Conservation (phyloP, 2,888 invertebrate genomes). For the Osmoderma eremita region DNA sequence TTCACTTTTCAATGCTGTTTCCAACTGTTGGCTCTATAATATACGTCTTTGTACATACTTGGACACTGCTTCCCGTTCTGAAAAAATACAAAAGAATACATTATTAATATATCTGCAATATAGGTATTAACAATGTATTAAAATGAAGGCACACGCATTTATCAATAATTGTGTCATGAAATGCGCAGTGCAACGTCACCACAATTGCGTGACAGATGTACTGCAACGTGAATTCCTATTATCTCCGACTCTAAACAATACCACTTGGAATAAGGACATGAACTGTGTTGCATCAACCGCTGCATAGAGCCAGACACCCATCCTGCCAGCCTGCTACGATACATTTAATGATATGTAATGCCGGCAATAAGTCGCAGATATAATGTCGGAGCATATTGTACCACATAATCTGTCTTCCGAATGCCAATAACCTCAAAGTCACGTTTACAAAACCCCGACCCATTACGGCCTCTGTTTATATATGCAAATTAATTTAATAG, state of each 20-base stretch:
- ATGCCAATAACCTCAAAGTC: conserved; percentile 52
- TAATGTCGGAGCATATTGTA: conserved; percentile 33
- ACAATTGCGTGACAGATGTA: neutral
- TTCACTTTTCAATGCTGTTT: conserved; percentile 74
- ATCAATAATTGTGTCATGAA: no score
- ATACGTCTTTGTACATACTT: conserved; percentile 91
- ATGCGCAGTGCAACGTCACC: neutral
- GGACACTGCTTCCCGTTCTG: conserved; percentile 86
- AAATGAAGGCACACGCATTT: no score
- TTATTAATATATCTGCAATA: neutral
- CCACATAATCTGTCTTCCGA: conserved; percentile 25
- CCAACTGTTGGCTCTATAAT: conserved; percentile 93
- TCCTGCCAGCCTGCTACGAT: conserved; percentile 24
- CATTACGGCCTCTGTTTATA: conserved; percentile 43
- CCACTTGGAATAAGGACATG: conserved; percentile 17
- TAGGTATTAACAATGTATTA: no score
- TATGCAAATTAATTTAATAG: conserved; percentile 50
- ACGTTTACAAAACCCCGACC: conserved; percentile 49
- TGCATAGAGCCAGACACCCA: conserved; percentile 8
- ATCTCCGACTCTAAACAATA: conserved; percentile 16
- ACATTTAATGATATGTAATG: conserved; percentile 36
- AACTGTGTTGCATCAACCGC: conserved; percentile 5
- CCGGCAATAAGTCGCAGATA: conserved; percentile 31
- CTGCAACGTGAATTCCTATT: conserved; percentile 8
- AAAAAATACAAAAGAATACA: conserved; percentile 56